Percentiles rank a stretch among this genome's conserved stretches.
Evolutionary conservation across 2,888 invertebrate genomes (phyloP).

Genomic region (Melanostoma mellinum): DNA sequence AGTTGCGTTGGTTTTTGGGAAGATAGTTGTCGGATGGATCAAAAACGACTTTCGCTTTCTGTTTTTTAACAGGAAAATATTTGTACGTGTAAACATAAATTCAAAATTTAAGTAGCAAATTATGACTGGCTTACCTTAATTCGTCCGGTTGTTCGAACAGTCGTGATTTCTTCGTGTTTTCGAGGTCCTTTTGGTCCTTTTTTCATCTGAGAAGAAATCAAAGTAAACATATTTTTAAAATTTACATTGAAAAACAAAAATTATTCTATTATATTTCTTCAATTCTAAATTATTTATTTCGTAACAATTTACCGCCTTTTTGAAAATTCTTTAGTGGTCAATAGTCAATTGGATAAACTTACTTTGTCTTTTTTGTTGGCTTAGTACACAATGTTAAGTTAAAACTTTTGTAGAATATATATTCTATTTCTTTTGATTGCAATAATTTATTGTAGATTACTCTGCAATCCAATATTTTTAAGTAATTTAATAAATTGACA

Average conservation of each 20-base stretch:
- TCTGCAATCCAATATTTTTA: too few species aligned
- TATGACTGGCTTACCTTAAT: conserved; percentile 77
- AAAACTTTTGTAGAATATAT: too few species aligned
- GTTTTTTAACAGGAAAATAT: too few species aligned
- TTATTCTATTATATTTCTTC: too few species aligned
- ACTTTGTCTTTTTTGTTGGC: background rate
- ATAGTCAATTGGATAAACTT: background rate
- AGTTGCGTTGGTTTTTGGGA: conserved; percentile 81
- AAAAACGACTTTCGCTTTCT: conserved; percentile 92
- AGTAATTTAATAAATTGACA: too few species aligned
- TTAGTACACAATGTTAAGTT: too few species aligned
- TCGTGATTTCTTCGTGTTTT: conserved; percentile 50
- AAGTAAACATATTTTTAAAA: background rate
- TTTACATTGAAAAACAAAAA: background rate
- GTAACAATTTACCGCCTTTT: conserved; percentile 43
- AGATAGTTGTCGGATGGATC: conserved; percentile 93
- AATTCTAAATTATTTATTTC: conserved; percentile 27
- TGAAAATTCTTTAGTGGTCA: background rate
- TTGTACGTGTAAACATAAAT: too few species aligned
- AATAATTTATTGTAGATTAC: too few species aligned
- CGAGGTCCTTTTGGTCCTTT: conserved; percentile 50
- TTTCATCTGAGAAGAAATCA: conserved; percentile 45
- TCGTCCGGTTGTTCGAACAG: conserved; percentile 80
- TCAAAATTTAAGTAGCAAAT: too few species aligned
- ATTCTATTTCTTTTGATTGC: too few species aligned